Percentiles rank a stretch among this genome's conserved stretches.
Conservation (phyloP, 1,140 invertebrate species). For the Leptonema lineaticorne region DNA sequence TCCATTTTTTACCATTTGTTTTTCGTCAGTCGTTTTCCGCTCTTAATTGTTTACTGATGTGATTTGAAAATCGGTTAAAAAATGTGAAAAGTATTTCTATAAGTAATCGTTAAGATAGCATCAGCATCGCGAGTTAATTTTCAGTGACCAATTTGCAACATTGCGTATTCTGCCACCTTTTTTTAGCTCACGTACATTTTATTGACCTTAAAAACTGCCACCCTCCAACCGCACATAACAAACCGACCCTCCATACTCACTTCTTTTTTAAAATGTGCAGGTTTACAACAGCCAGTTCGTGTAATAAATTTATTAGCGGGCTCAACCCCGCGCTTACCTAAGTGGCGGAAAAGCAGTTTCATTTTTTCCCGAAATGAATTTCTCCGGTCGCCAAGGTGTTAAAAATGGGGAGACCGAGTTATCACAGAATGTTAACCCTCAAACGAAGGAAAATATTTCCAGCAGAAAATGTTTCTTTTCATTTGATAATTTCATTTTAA, state of each 20-base stretch:
- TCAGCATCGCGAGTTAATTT: conserved; percentile 33
- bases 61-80: not conserved
- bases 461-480: too few species aligned
- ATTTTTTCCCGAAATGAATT: conserved; percentile 34
- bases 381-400: not conserved
- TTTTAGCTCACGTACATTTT: conserved; percentile 11
- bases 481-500: too few species aligned
- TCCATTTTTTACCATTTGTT: not conserved
- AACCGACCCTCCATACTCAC: too few species aligned
- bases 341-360: conserved; percentile 22
- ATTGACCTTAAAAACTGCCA: conserved; percentile 26
- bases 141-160: not conserved
- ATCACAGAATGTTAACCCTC: not conserved
- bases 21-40: not conserved
- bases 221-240: too few species aligned
- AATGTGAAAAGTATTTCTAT: too few species aligned
- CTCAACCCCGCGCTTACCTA: not conserved
- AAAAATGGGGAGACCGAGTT: not conserved
- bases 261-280: too few species aligned
- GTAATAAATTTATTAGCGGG: conserved; percentile 32
- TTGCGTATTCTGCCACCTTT: not conserved
- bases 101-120: conserved; percentile 29
- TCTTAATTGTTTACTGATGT: not conserved
- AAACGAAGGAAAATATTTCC: too few species aligned
- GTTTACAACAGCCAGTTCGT: conserved; percentile 2